Base-by-base conservation (phyloP, 2,888 invertebrate genomes). In the Drosophila greeni region DNA sequence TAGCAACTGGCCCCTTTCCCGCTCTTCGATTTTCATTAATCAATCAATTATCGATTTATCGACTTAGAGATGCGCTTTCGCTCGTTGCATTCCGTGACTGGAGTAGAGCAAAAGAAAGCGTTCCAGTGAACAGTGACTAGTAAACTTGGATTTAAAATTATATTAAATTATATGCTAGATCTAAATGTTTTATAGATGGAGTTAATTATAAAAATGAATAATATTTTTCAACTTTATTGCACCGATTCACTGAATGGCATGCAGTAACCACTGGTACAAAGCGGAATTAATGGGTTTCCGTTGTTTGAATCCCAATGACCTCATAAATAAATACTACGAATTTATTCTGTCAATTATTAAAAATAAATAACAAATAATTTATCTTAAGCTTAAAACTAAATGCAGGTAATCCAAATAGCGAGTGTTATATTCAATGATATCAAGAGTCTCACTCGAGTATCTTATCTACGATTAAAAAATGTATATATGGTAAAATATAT, bases 11-110 rank as follows among this genome's bases (percentile, higher is more conserved):
- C n/a, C 67, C 42, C 48, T 36, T 67, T 48, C 37, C 52, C 56
- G 48, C 64, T 39, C 14, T 33, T 6, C 0, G 18, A 29, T 31
- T 20, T 48, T 18, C 23, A 33, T 5, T 26, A 47, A 62, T 48
- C 39, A 40, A 60, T 33, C 39, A 62, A 18, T 33, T 45, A 60
- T 60, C 61, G 59, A 60, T 40, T 48, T 48, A 61, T 61, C 64
- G 60, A 60, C 26, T 8, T 26, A 61, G 60, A 23, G 33, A 61
- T 61, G 60, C 11, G 40, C 48, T 0, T 5, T 16, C 20, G 18
- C 12, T 5, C 33, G 39, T 6, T 57, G 40, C 58, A 57, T 33
- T n/a, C 3, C 0, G 33, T 56, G n/a, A 40, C 18, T 24, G 12
- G 9, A 37, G 42, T 11, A 9, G n/a, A 11, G n/a, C 2, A 42